Percentiles rank a stretch among this genome's conserved stretches.
These are phyloP conservation scores for Acanthosoma haemorrhoidale DNA, from an alignment of 2,888 invertebrate species.

Conservation along the genomic window DNA sequence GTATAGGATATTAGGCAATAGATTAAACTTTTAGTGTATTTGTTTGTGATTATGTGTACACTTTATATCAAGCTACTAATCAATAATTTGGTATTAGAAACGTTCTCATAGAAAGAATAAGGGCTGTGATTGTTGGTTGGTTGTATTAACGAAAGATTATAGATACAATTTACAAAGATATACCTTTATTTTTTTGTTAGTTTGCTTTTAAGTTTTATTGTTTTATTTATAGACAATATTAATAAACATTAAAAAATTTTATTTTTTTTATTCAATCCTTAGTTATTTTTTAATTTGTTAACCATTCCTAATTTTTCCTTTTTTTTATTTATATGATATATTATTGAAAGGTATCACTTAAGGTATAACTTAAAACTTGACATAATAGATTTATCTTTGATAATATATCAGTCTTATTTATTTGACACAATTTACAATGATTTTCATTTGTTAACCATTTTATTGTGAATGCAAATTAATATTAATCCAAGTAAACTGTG, in stretches of 20 bases:
- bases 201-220: background rate
- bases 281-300: background rate
- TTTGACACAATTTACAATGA: too few species aligned
- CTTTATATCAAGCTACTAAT: background rate
- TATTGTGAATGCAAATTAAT: too few species aligned
- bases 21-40: background rate
- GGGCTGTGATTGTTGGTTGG: constrained; percentile 14
- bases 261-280: constrained; percentile 12
- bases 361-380: too few species aligned
- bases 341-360: too few species aligned
- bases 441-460: too few species aligned
- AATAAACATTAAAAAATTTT: constrained; percentile 5
- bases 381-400: too few species aligned
- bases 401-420: too few species aligned
- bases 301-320: background rate
- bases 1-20: background rate
- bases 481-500: too few species aligned
- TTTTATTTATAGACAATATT: constrained; percentile 10
- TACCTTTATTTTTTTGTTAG: background rate
- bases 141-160: constrained; percentile 9
- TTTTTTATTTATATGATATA: too few species aligned
- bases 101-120: constrained; percentile 7
- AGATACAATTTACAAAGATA: background rate
- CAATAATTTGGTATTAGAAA: background rate
- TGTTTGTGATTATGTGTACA: constrained; percentile 2